These are phyloP conservation scores for Conchocele bisecta DNA, from an alignment of 2,888 invertebrate species.

Conservation along the genomic window DNA sequence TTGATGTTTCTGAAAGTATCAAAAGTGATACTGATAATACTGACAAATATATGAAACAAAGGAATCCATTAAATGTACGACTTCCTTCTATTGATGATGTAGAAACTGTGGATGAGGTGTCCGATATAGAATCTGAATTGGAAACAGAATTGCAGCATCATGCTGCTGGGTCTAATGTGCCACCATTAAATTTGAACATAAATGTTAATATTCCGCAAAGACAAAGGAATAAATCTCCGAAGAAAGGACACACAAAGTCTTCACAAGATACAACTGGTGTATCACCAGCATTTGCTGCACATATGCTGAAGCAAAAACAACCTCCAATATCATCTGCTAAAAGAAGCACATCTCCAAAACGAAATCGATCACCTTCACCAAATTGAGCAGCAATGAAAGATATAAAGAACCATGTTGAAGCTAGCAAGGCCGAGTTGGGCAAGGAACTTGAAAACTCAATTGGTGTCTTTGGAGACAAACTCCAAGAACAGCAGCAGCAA, in stretches of 20 bases:
- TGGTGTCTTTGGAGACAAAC: slow-evolving; percentile 40
- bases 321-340: slow-evolving; percentile 38
- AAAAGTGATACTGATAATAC: slow-evolving; percentile 9
- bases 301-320: slow-evolving; percentile 39
- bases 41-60: too few relatives aligned
- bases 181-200: slow-evolving; percentile 31
- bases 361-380: slow-evolving; percentile 45
- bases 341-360: slow-evolving; percentile 5
- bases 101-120: slow-evolving; percentile 61
- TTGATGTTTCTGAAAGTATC: slow-evolving; percentile 24
- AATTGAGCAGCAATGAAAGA: slow-evolving; percentile 41
- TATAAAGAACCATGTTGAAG: slow-evolving; percentile 45
- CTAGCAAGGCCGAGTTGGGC: slow-evolving; percentile 50
- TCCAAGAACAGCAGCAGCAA: slow-evolving; percentile 47
- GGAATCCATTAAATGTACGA: slow-evolving; percentile 29
- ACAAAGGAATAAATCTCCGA: slow-evolving; percentile 16
- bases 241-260: slow-evolving; percentile 9
- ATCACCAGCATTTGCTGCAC: slow-evolving; percentile 49
- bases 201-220: slow-evolving; percentile 38
- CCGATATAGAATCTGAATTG: slow-evolving; percentile 58
- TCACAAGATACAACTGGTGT: slow-evolving; percentile 47
- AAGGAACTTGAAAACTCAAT: slow-evolving; percentile 46
- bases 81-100: slow-evolving; percentile 30
- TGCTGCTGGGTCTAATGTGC: too few relatives aligned
- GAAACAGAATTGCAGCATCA: slow-evolving; percentile 26